Evolutionary conservation across 92 coral and sea anemone genomes (phyloP).

Genomic region (Pocillopora grandis): DNA sequence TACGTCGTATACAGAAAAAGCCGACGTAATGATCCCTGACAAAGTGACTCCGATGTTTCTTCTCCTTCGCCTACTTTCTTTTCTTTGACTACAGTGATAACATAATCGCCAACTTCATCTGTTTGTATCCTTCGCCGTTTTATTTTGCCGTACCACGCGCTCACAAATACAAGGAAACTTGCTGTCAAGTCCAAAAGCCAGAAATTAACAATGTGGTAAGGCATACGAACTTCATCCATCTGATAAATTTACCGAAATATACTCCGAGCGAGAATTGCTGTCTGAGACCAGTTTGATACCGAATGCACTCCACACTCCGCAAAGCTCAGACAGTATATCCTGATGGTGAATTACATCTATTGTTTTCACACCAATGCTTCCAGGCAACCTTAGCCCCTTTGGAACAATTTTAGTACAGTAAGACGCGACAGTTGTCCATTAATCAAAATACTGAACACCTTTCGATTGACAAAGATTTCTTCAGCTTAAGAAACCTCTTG

Average conservation of each 20-base stretch:
- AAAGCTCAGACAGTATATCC: too few species aligned
- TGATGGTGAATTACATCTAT: too few species aligned
- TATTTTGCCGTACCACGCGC: conserved; percentile 49
- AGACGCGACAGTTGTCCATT: too few species aligned
- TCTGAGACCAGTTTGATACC: too few species aligned
- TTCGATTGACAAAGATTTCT: too few species aligned
- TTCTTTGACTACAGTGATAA: conserved; percentile 9
- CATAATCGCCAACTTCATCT: background rate
- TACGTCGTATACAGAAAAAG: conserved; percentile 11
- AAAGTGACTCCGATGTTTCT: background rate
- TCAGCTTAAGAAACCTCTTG: too few species aligned
- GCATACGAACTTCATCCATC: conserved; percentile 2
- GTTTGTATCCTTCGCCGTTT: background rate
- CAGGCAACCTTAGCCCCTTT: too few species aligned
- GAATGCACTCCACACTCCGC: too few species aligned
- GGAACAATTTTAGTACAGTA: too few species aligned
- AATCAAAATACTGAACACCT: too few species aligned
- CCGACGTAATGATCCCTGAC: background rate
- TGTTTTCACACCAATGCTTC: too few species aligned
- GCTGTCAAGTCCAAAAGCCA: conserved; percentile 43
- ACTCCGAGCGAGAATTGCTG: background rate
- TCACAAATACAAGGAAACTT: conserved; percentile 40
- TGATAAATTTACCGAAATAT: background rate
- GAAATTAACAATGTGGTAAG: conserved; percentile 36
- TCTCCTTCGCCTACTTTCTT: background rate